A percentile compares a stretch with the other conserved stretches of the same genome.
Conservation (phyloP, 2,113 vertebrate species). For the Daphoenositta chrysoptera region DNA sequence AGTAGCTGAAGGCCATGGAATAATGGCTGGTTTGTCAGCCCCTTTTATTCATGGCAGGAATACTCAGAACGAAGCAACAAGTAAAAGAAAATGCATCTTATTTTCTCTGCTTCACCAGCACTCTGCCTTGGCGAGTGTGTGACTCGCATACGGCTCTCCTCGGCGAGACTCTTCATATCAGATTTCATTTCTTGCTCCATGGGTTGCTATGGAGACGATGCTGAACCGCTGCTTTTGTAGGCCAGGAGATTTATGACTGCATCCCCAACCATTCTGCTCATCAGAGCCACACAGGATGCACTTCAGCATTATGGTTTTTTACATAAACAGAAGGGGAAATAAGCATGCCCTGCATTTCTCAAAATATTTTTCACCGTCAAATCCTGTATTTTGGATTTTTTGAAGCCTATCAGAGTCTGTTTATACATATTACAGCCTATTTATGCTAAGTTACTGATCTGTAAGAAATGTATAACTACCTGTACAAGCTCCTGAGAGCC, state of each 20-base stretch:
- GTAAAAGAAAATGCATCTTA: neutral
- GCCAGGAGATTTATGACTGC: slow-evolving; percentile 50
- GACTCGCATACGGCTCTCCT: slow-evolving; percentile 30
- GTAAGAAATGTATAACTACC: neutral
- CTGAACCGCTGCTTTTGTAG: slow-evolving; percentile 43
- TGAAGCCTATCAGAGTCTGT: neutral
- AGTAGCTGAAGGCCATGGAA: slow-evolving; percentile 15
- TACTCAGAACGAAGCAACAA: slow-evolving; percentile 19
- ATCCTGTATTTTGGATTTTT: neutral
- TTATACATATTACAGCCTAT: neutral
- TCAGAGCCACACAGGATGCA: neutral
- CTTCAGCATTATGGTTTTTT: neutral
- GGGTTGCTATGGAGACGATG: slow-evolving; percentile 65
- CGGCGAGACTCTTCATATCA: slow-evolving; percentile 6
- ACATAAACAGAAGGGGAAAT: slow-evolving; percentile 12
- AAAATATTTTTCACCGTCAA: neutral
- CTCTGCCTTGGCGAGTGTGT: neutral
- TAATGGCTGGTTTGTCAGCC: slow-evolving; percentile 41
- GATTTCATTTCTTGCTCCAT: slow-evolving; percentile 61
- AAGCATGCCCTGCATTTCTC: neutral
- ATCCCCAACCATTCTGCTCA: slow-evolving; percentile 24
- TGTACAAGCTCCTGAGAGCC: neutral
- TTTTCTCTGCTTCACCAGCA: slow-evolving; percentile 8
- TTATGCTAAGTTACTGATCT: neutral
- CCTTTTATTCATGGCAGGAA: slow-evolving; percentile 17